Conservation (phyloP, 2,797 vertebrate genomes). For the Sarcophilus harrisii region DNA sequence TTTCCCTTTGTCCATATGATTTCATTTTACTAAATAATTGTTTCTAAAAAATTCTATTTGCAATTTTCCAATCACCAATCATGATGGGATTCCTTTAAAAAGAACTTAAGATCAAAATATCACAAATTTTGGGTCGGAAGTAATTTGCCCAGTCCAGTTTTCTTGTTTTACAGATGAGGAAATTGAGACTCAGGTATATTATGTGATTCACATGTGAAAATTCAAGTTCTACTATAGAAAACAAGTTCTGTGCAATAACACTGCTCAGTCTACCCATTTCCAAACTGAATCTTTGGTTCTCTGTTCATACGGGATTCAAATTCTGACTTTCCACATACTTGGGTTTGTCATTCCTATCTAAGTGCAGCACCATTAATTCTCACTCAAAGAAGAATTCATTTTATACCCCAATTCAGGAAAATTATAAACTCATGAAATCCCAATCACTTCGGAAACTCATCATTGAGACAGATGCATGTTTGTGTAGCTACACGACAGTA, state of each 20-base stretch:
- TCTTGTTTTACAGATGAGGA: background rate
- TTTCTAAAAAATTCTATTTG: background rate
- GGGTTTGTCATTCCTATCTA: constrained; percentile 16
- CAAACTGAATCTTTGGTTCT: background rate
- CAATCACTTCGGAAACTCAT: too few species aligned
- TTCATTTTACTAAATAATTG: too few species aligned
- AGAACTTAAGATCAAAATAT: background rate
- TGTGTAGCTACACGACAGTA: background rate
- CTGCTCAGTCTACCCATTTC: constrained; percentile 18
- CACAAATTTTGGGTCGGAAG: background rate
- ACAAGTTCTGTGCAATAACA: constrained; percentile 9
- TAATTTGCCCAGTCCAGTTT: too few species aligned
- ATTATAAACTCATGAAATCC: background rate
- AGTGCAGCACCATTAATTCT: background rate
- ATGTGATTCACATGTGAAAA: constrained; percentile 2
- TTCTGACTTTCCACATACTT: background rate
- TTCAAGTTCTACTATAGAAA: constrained; percentile 15
- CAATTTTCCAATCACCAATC: background rate
- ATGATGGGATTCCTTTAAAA: background rate
- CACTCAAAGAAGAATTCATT: constrained; percentile 17
- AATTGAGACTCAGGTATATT: too few species aligned
- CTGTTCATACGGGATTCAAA: background rate
- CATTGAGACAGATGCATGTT: background rate
- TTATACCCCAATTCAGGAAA: constrained; percentile 2
- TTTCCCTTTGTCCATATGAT: too few species aligned